Percentiles rank a stretch among this genome's conserved stretches.
Conservation (phyloP, 2,113 vertebrate species). For the Xiphophorus maculatus region DNA sequence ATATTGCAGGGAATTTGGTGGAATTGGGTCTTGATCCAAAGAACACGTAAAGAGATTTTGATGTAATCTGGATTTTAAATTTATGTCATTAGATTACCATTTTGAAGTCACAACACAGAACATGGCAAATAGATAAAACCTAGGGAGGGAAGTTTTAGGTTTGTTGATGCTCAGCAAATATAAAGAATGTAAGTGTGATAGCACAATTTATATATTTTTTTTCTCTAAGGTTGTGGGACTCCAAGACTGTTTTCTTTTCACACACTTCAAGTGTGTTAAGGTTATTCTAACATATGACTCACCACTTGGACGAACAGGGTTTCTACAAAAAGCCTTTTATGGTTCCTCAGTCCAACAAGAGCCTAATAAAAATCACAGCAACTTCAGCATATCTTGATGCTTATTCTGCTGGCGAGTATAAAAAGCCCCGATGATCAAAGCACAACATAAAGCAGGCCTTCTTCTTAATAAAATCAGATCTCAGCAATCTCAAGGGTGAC, state of each 20-base stretch:
- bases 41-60: background rate
- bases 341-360: conserved; percentile 27
- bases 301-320: conserved; percentile 31
- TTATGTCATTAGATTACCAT: conserved; percentile 8
- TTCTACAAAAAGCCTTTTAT: conserved; percentile 25
- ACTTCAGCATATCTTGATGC: conserved; percentile 48
- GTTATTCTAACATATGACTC: conserved; percentile 29
- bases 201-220: background rate
- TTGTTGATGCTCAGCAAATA: background rate
- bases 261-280: background rate
- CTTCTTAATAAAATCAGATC: conserved; percentile 51
- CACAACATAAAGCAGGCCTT: conserved; percentile 37
- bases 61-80: conserved; percentile 26
- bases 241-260: background rate
- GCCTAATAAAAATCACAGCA: conserved; percentile 45
- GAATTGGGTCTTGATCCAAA: background rate
- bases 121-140: conserved; percentile 3
- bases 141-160: background rate
- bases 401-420: conserved; percentile 37
- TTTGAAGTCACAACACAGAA: conserved; percentile 1
- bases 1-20: conserved; percentile 1
- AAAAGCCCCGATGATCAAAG: conserved; percentile 53
- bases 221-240: background rate
- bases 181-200: background rate
- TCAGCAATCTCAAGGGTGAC: conserved; percentile 57